Conservation (phyloP, 2,888 invertebrate genomes). For the Nasonovia ribisnigri region DNA sequence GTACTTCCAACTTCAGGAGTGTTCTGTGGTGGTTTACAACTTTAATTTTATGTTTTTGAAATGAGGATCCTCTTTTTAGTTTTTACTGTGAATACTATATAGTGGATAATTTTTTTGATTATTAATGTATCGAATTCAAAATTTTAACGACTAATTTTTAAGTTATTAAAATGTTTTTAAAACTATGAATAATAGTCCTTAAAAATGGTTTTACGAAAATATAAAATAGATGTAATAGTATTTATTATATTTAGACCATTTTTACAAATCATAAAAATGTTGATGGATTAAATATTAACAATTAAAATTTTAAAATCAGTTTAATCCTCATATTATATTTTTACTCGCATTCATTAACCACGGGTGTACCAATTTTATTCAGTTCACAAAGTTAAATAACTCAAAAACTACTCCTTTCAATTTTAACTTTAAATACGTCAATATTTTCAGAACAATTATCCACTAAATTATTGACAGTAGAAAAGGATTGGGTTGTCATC, state of each 20-base stretch:
- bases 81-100: not conserved
- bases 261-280: not conserved
- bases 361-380: too few species aligned
- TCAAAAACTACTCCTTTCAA: not conserved
- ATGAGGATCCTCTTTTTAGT: not conserved
- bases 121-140: not conserved
- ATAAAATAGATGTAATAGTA: not conserved
- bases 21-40: not conserved
- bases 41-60: too few species aligned
- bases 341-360: not conserved
- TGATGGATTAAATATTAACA: not conserved
- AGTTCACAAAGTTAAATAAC: not conserved
- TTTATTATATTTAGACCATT: not conserved
- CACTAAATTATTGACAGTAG: not conserved
- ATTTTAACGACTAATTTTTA: not conserved
- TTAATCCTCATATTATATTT: not conserved
- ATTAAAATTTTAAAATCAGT: not conserved
- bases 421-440: not conserved
- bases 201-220: not conserved
- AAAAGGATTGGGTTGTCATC: not conserved
- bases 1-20: not conserved
- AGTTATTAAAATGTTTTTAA: not conserved
- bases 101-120: not conserved
- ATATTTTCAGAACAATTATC: too few species aligned
- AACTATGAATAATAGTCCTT: not conserved